Percentiles rank a stretch among this genome's conserved stretches.
Evolutionary conservation across 2,888 invertebrate genomes (phyloP).

Genomic region (Aspidiotus rigidus): DNA sequence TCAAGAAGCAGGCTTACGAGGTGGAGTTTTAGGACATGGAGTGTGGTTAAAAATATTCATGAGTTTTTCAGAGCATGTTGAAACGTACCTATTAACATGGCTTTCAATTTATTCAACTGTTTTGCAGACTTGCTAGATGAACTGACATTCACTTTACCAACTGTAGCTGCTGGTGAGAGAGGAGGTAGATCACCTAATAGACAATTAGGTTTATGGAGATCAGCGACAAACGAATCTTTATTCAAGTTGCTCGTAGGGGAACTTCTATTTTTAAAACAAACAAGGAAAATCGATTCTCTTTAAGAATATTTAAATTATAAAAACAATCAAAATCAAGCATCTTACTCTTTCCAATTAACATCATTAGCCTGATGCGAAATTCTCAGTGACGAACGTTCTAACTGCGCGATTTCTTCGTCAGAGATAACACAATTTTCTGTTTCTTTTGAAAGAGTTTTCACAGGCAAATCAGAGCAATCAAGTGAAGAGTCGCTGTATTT

Average conservation of each 20-base stretch:
- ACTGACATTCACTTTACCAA: neutral
- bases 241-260: neutral
- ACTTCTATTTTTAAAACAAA: neutral
- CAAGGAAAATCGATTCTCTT: neutral
- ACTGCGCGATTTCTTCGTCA: too few species aligned
- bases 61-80: too few species aligned
- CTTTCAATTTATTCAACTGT: slow-evolving; percentile 21
- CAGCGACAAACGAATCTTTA: neutral
- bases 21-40: too few species aligned
- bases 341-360: too few species aligned
- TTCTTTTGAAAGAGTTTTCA: too few species aligned
- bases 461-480: too few species aligned
- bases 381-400: too few species aligned
- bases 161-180: neutral
- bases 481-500: too few species aligned
- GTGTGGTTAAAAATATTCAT: too few species aligned
- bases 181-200: slow-evolving; percentile 22
- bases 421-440: too few species aligned
- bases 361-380: too few species aligned
- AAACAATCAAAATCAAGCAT: neutral
- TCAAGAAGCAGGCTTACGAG: too few species aligned
- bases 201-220: slow-evolving; percentile 3
- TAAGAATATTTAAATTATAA: neutral
- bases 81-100: slow-evolving; percentile 14
- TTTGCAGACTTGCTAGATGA: slow-evolving; percentile 17